Evolutionary conservation across 2,113 vertebrate species (phyloP).

Genomic region (Hippocampus barbouri): DNA sequence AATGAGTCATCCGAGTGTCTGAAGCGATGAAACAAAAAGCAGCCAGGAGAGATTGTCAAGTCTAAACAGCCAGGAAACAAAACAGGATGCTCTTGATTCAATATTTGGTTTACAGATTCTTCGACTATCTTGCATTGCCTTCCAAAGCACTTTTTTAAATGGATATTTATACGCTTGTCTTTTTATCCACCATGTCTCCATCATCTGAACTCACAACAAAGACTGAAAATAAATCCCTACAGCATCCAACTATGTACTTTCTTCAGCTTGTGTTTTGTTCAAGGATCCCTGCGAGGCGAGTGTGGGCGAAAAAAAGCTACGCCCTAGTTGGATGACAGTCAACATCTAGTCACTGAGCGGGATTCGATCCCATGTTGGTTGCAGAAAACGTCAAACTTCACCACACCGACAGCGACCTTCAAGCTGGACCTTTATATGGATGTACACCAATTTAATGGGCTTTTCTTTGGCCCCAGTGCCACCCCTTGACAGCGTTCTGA

Average conservation of each 20-base stretch:
- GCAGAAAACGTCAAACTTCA: neutral
- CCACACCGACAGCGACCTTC: neutral
- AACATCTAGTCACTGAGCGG: neutral
- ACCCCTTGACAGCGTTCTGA: neutral
- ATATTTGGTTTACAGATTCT: neutral
- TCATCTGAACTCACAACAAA: neutral
- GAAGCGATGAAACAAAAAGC: neutral
- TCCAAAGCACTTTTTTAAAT: neutral
- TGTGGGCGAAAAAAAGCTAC: neutral
- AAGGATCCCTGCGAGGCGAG: neutral
- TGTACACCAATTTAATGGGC: neutral
- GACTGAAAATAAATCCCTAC: neutral
- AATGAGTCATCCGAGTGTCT: conserved; percentile 44
- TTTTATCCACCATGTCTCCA: neutral
- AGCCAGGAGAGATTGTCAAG: neutral
- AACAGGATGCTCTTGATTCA: neutral
- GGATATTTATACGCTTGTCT: neutral
- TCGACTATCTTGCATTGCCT: neutral
- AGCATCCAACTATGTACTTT: neutral
- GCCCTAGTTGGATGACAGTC: neutral
- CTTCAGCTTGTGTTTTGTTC: neutral
- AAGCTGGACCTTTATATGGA: neutral
- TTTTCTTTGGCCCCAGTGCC: neutral
- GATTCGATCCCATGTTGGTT: neutral
- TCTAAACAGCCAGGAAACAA: conserved; percentile 18